Evolutionary conservation across 2,797 vertebrate genomes (phyloP).

Genomic region (Sebastes iracundus): DNA sequence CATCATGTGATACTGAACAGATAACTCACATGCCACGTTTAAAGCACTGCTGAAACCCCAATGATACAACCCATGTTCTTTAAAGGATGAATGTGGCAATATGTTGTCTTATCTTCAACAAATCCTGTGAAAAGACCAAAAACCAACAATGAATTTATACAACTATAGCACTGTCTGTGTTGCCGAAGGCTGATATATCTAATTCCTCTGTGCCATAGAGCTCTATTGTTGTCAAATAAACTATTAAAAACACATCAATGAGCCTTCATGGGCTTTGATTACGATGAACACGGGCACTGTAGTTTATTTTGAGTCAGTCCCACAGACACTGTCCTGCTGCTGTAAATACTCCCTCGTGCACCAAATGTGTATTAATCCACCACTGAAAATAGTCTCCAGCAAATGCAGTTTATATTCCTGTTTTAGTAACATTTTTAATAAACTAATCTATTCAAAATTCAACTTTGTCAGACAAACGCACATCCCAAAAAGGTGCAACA

Average conservation of each 20-base stretch:
- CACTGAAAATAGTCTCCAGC: not conserved
- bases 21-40: not conserved
- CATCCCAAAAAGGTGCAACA: not conserved
- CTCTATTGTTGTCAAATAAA: not conserved
- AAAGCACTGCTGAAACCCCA: not conserved
- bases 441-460: not conserved
- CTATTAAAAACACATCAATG: conserved; percentile 9
- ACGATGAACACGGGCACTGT: not conserved
- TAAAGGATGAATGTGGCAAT: not conserved
- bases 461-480: not conserved
- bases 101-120: not conserved
- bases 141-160: not conserved
- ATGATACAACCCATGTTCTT: not conserved
- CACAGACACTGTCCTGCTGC: not conserved
- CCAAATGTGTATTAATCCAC: not conserved
- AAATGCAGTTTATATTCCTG: not conserved
- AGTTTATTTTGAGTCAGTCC: conserved; percentile 16
- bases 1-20: not conserved
- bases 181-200: not conserved
- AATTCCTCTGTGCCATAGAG: not conserved
- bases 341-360: not conserved
- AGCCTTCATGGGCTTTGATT: conserved; percentile 1
- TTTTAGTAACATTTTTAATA: not conserved
- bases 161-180: not conserved
- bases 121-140: not conserved